Conservation (phyloP, 2,888 invertebrate genomes). For the Lathronympha strigana region DNA sequence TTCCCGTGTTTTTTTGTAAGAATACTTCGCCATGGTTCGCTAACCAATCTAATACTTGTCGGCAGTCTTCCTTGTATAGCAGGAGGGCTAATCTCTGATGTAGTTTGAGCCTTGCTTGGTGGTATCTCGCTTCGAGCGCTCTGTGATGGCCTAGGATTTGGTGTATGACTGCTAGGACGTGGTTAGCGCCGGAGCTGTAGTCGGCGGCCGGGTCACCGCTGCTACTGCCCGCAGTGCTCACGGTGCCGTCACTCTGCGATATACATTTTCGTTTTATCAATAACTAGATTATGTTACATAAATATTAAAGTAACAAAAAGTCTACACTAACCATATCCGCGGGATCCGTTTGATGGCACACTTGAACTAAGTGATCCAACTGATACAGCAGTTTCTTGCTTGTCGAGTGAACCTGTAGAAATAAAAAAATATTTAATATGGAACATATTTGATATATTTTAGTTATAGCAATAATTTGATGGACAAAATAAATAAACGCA, state of each 20-base stretch:
- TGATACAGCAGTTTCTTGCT: constrained; percentile 98
- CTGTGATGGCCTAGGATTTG: constrained; percentile 98
- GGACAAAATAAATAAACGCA: no score
- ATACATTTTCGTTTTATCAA: neutral
- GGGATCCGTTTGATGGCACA: constrained; percentile 96
- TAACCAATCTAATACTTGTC: constrained; percentile 98
- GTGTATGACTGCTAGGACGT: constrained; percentile 97
- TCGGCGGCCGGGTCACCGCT: constrained; percentile 95
- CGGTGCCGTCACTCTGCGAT: constrained; percentile 71
- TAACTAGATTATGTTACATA: neutral
- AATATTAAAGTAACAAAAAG: neutral
- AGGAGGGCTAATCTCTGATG: constrained; percentile 96
- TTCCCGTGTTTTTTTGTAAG: constrained; percentile 97
- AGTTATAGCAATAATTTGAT: no score
- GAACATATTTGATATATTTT: neutral
- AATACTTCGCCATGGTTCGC: constrained; percentile 99
- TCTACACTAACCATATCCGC: constrained; percentile 74
- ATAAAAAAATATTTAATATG: constrained; percentile 11
- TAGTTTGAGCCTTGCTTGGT: constrained; percentile 96
- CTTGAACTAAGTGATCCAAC: constrained; percentile 97
- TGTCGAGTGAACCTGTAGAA: constrained; percentile 93
- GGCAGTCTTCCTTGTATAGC: constrained; percentile 98
- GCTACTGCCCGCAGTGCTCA: constrained; percentile 85
- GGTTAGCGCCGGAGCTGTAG: constrained; percentile 98
- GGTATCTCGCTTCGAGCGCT: constrained; percentile 97